Percentiles rank a stretch among this genome's conserved stretches.
phyloP scores from a whole-genome alignment of 2,888 invertebrate species.

The Chelonus formosanus region DNA sequence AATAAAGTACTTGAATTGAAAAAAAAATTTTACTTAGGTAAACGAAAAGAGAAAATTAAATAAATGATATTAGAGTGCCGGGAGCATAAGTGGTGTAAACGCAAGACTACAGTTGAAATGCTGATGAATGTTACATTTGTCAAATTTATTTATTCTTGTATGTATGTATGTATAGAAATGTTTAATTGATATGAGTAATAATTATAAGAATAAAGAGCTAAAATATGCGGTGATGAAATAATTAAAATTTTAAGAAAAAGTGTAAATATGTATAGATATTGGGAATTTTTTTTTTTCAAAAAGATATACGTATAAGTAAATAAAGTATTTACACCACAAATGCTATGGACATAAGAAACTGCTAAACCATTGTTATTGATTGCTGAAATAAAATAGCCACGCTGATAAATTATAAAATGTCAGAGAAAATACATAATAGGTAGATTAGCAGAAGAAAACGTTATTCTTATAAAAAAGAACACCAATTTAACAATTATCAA shows the following conservation, averaged over 20 bases:
- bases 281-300: no score
- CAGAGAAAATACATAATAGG: conserved; percentile 17
- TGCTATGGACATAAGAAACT: conserved; percentile 11
- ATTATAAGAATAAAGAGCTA: no score
- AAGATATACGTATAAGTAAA: neutral
- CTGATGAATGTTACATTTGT: conserved; percentile 1
- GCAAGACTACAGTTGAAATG: conserved; percentile 11
- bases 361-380: conserved; percentile 6
- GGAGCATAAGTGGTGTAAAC: conserved; percentile 16
- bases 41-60: conserved; percentile 1
- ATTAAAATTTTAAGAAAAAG: no score
- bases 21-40: neutral
- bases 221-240: no score
- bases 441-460: conserved; percentile 2
- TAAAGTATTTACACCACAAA: conserved; percentile 10
- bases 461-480: conserved; percentile 27
- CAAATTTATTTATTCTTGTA: neutral
- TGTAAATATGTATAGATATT: no score
- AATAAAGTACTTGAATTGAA: no score
- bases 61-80: conserved; percentile 8
- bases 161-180: no score
- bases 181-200: no score
- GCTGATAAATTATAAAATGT: conserved; percentile 7
- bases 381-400: conserved; percentile 8
- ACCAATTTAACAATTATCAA: conserved; percentile 8